Base-by-base conservation (phyloP, 2,888 invertebrate genomes). In the Philereme vetulata region DNA sequence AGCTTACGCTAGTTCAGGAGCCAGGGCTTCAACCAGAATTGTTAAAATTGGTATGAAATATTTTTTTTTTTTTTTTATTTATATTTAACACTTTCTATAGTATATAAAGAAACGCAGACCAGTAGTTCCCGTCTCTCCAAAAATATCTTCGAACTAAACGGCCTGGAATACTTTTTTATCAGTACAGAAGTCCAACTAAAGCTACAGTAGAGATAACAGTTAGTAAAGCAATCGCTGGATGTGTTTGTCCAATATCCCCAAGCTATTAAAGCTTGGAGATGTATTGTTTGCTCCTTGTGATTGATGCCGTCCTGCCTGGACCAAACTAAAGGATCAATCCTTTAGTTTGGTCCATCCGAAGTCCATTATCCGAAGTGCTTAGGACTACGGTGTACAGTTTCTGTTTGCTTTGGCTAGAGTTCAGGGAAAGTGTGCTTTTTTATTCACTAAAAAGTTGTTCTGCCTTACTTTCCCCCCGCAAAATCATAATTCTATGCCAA, bases 281-380 rank as follows among this genome's bases (percentile, higher is more conserved):
- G 86, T 21, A 21, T 21, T 21, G 21, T 88, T 88, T 88, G 88
- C 78, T 42, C 68, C 69, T 61, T 69, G 82, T 88, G 88, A 88
- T 88, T 87, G 88, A 87, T 88, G 86, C 78, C 75, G 76, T 73
- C 78, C 68, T 21, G 21, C 21, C 21, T 21, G 21, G 21, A 2
- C 21, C 21, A 72, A 66, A 71, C 72, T 82, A 85, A 84, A 81
- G 81, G 85, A 86, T 88, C 88, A 83, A 85, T n/a, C n/a, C n/a
- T n/a, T n/a, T n/a, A n/a, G n/a, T n/a, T n/a, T n/a, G n/a, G n/a
- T n/a, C n/a, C n/a, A n/a, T n/a, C n/a, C n/a, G n/a, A n/a, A n/a
- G n/a, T n/a, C n/a, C n/a, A n/a, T n/a, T 88, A 82, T 77, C 76
- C 78, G 64, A 65, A 62, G 59, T 55, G 54, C 55, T 62, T 47